Base-by-base conservation (phyloP, 92 coral and sea anemone species). In the Palythoa heliodiscus region DNA sequence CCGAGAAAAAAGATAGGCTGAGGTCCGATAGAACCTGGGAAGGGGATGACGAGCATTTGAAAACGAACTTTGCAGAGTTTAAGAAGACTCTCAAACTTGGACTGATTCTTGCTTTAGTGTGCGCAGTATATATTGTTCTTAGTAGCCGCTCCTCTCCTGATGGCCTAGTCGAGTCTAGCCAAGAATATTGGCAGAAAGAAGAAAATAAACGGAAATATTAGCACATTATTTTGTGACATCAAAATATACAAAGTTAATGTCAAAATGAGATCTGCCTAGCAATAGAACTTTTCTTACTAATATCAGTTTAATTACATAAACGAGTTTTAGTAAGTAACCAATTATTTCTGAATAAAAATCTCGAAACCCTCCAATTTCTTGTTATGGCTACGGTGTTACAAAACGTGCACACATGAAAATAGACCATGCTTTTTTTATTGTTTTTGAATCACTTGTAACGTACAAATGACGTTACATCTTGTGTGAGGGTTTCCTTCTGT, bases 21-120 rank as follows among this genome's bases (percentile, higher is more conserved):
- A 71, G 81, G 61, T 75, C 98, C 5, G 93, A 94, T 70, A 90
- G 95, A 3, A 75, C 92, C 7, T 94, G 93, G 95, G 93, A 93
- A 67, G 98, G 89, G 19, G 98, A 92, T 47, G 92, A 82, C 69
- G 93, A 88, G 11, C 93, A 97, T 8, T 91, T 87, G n/a, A 91
- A 87, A 76, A 73, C 85, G 52, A 88, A 93, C 71, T 82, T 92
- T 24, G 73, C 87, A 73, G 92, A 91, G 50, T 87, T 91, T n/a
- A 87, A 91, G 78, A 91, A 91, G 87, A 91, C 93, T 10, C 9
- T 91, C 8, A 78, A 73, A 73, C 87, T 91, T 24, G 93, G 87
- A 25, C 3, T 91, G 58, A 72, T 91, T 47, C 77, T 91, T 20
- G 89, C 89, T 9, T 70, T 89, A 16, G 78, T 91, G 29, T 91